Base-by-base conservation (phyloP, 2,113 vertebrate genomes). In the Gnathonemus echidnorhynchus region DNA sequence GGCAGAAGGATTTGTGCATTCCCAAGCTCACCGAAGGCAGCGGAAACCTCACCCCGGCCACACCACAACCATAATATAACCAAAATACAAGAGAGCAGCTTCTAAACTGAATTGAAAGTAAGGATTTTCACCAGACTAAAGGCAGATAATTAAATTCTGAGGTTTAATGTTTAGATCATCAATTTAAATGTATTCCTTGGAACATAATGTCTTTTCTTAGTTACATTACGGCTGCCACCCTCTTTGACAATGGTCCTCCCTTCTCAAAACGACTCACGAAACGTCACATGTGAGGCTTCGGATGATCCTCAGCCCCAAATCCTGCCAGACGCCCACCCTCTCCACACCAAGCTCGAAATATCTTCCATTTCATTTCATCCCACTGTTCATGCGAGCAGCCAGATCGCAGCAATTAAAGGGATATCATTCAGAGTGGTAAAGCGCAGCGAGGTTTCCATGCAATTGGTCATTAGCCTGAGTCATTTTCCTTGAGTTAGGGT, bases 61-160 rank as follows among this genome's bases (percentile, higher is more conserved):
- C 88, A 96, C 95, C 95, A 94, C 95, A 95, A 96, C 97, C 96
- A 95, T 96, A 96, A 96, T 94, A 95, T 94, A 97, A 97, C 98
- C 95, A 97, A 94, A 96, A 92, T 95, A 93, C 93, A 93, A 96
- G 94, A 94, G 94, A 95, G 95, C 94, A 95, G 95, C 94, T 95
- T 92, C 91, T 90, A 95, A 92, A 94, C 95, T 94, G 91, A 90
- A 93, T 93, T 92, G 93, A 94, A 94, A 94, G 93, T 93, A 95
- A 94, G 95, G 95, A 94, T 96, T 96, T 95, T 45, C 5, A 83
- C 77, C 17, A 39, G 35, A 39, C 77, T 45, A 83, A 45, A 48
- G 19, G 83, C 39, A n/a, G 45, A 21, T 46, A n/a, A 85, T 85
- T 24, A 48, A 46, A 48, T 85, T 48, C 42, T 85, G 83, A 48